Evolutionary conservation across 2,113 vertebrate genomes (phyloP).

Genomic region (Oreochromis aureus): DNA sequence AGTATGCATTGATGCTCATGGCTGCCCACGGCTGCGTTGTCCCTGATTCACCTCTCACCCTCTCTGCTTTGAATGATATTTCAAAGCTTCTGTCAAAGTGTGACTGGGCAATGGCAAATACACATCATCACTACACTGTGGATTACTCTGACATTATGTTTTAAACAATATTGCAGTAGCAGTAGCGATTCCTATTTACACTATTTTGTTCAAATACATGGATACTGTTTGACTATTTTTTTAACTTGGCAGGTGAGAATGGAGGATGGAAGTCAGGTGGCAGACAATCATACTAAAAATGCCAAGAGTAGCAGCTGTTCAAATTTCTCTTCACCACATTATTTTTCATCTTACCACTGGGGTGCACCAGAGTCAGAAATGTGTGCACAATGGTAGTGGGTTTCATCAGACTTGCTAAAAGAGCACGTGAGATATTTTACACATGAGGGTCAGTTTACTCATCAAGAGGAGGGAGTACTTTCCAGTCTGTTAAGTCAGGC

Average conservation of each 20-base stretch:
- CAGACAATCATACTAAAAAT: not conserved
- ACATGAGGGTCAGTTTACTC: not conserved
- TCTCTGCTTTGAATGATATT: conserved; percentile 8
- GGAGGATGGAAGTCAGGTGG: not conserved
- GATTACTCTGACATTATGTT: not conserved
- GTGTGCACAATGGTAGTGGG: too few species aligned
- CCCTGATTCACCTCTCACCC: conserved; percentile 32
- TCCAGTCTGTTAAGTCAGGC: not conserved
- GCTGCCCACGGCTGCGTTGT: conserved; percentile 22
- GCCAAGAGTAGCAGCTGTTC: not conserved
- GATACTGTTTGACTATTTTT: not conserved
- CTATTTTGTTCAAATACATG: not conserved
- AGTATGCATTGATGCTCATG: conserved; percentile 41
- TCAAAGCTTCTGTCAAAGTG: not conserved
- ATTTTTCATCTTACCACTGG: not conserved
- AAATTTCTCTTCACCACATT: not conserved
- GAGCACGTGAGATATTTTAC: not conserved
- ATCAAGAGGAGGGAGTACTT: not conserved
- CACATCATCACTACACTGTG: not conserved
- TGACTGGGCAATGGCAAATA: not conserved
- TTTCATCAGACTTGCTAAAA: not conserved
- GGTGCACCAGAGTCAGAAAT: not conserved
- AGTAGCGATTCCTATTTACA: not conserved
- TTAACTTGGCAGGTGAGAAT: not conserved
- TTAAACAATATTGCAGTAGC: not conserved